phyloP scores from a whole-genome alignment of 2,797 vertebrate genomes.

The Mus minutoides region DNA sequence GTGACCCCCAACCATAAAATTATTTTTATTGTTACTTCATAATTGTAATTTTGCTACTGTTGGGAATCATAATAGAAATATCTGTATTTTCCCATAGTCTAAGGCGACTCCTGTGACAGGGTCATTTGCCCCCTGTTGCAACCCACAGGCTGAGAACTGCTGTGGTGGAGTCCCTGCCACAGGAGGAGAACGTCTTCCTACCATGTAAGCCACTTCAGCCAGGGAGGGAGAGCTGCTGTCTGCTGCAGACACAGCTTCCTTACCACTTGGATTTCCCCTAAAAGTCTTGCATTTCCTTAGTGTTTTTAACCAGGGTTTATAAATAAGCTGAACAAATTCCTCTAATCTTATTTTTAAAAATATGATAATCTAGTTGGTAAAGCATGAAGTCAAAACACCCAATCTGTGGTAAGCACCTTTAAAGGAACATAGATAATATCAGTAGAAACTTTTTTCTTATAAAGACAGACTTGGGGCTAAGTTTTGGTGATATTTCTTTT shows the following conservation, averaged over 20 bases:
- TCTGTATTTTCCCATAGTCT: background rate
- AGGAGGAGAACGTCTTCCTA: background rate
- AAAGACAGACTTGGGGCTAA: constrained; percentile 35
- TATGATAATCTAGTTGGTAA: background rate
- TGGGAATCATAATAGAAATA: background rate
- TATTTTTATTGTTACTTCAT: background rate
- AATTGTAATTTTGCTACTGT: background rate
- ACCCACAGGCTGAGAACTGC: background rate
- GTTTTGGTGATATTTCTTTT: constrained; percentile 32
- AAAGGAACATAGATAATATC: constrained; percentile 19
- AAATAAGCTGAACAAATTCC: background rate
- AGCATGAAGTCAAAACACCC: background rate
- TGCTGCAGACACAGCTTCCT: background rate
- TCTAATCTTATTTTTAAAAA: background rate
- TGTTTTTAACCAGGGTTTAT: background rate
- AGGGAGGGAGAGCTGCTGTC: background rate
- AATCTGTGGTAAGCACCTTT: background rate
- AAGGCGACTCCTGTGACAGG: background rate
- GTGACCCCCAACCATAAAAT: background rate
- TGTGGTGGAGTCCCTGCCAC: background rate
- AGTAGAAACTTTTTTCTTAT: background rate
- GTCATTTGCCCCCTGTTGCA: too few relatives aligned
- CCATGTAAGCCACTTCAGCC: background rate
- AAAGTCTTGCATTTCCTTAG: background rate
- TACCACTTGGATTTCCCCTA: constrained; percentile 2